These are phyloP conservation scores for Acanthacorydalis orientalis DNA, from an alignment of 2,888 invertebrate species.

Conservation along the genomic window DNA sequence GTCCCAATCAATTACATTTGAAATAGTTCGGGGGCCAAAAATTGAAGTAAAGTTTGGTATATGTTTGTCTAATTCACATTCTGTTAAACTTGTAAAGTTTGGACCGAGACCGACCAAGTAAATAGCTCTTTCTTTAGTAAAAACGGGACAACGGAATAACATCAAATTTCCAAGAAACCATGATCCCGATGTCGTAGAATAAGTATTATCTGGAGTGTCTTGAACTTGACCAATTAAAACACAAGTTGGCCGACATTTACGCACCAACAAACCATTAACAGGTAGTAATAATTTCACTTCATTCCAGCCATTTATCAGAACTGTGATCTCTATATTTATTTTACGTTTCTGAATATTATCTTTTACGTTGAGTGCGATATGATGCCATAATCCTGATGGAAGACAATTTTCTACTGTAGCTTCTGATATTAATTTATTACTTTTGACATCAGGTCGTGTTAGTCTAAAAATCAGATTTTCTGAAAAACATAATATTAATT, in stretches of 20 bases:
- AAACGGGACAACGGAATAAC: slow-evolving; percentile 38
- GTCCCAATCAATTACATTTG: slow-evolving; percentile 41
- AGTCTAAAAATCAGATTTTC: slow-evolving; percentile 32
- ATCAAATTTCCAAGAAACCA: slow-evolving; percentile 35
- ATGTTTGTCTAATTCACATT: slow-evolving; percentile 30
- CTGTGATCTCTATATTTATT: slow-evolving; percentile 37
- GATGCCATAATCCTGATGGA: slow-evolving; percentile 34
- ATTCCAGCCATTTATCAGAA: slow-evolving; percentile 40
- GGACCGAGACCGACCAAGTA: slow-evolving; percentile 37
- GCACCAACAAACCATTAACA: slow-evolving; percentile 39
- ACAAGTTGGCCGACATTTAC: slow-evolving; percentile 37
- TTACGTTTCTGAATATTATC: slow-evolving; percentile 36
- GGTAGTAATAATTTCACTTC: slow-evolving; percentile 37
- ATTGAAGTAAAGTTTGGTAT: slow-evolving; percentile 30
- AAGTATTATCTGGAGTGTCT: slow-evolving; percentile 11
- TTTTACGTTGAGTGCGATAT: slow-evolving; percentile 37
- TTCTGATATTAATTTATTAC: slow-evolving; percentile 32
- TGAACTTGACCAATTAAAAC: slow-evolving; percentile 34
- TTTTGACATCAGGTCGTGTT: slow-evolving; percentile 33
- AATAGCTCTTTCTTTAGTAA: slow-evolving; percentile 32
- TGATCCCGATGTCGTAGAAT: slow-evolving; percentile 18
- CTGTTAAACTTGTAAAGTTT: slow-evolving; percentile 28
- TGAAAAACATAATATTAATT: slow-evolving; percentile 15
- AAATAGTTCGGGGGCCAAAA: slow-evolving; percentile 28
- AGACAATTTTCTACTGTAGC: slow-evolving; percentile 28